Percentiles rank a stretch among this genome's conserved stretches.
phyloP scores from a whole-genome alignment of 2,888 invertebrate species.

The Hypselothyrea guttata region DNA sequence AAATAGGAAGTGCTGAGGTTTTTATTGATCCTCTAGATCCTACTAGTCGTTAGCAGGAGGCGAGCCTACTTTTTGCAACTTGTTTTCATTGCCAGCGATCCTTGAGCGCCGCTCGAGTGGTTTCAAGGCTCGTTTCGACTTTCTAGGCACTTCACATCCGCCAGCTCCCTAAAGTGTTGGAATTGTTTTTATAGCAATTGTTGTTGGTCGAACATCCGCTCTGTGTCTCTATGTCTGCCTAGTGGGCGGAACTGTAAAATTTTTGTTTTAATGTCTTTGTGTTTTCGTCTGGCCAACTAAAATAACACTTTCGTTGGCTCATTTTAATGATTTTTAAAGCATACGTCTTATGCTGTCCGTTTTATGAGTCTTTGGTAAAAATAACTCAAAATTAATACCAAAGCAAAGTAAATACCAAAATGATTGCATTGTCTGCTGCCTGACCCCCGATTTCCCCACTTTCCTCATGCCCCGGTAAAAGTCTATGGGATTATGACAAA shows the following conservation, averaged over 20 bases:
- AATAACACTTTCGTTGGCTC: constrained; percentile 61
- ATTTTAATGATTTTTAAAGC: constrained; percentile 62
- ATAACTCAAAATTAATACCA: constrained; percentile 42
- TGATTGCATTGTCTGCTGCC: constrained; percentile 20
- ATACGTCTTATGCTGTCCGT: constrained; percentile 32
- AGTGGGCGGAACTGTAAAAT: constrained; percentile 67
- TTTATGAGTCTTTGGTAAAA: constrained; percentile 54
- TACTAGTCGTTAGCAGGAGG: neutral
- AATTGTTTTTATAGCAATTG: constrained; percentile 48
- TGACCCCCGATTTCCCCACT: neutral
- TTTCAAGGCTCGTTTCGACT: constrained; percentile 31
- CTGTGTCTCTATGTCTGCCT: constrained; percentile 24
- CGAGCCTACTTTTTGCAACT: constrained; percentile 52
- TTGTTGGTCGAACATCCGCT: constrained; percentile 35
- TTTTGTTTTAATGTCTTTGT: constrained; percentile 56
- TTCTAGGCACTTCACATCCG: constrained; percentile 52
- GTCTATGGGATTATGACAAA: constrained; percentile 10
- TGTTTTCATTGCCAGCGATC: constrained; percentile 45
- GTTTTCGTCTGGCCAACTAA: constrained; percentile 53
- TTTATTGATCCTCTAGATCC: constrained; percentile 10
- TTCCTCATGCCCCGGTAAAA: neutral
- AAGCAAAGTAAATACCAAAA: constrained; percentile 19
- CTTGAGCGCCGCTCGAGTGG: constrained; percentile 29
- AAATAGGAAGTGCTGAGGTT: constrained; percentile 17
- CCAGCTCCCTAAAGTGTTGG: constrained; percentile 19